phyloP scores from a whole-genome alignment of 2,888 invertebrate genomes.

The Halictus ligatus region DNA sequence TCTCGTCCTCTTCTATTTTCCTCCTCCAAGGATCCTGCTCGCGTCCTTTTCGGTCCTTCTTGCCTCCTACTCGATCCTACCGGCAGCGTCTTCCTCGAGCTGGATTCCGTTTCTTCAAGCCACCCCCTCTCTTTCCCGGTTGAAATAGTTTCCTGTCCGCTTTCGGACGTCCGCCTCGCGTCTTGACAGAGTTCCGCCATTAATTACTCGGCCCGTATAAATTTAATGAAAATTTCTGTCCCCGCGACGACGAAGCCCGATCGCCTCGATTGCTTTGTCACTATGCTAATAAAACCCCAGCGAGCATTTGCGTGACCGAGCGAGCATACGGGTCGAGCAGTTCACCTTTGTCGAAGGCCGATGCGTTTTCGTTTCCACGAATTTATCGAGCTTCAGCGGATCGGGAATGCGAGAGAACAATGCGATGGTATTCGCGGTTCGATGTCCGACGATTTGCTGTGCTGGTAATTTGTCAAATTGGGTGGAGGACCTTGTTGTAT shows the following conservation, averaged over 20 bases:
- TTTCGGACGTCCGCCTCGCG: neutral
- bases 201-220: conserved; percentile 37
- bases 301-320: conserved; percentile 1
- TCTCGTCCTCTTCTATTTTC: conserved; percentile 5
- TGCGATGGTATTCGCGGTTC: neutral
- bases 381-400: conserved; percentile 18
- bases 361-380: conserved; percentile 22
- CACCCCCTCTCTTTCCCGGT: neutral
- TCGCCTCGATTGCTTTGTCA: conserved; percentile 8
- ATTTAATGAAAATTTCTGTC: conserved; percentile 32
- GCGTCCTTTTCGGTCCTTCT: neutral
- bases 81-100: neutral
- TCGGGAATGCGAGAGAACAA: neutral
- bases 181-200: neutral
- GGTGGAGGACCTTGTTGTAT: neutral
- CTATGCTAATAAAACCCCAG: conserved; percentile 23
- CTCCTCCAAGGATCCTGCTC: conserved; percentile 3
- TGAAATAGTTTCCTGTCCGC: conserved; percentile 4
- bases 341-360: neutral
- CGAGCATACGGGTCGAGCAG: neutral
- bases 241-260: neutral
- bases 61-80: neutral
- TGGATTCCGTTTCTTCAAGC: neutral
- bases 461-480: neutral
- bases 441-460: neutral